phyloP scores from a whole-genome alignment of 2,797 vertebrate species.

The Pteronotus mesoamericanus region DNA sequence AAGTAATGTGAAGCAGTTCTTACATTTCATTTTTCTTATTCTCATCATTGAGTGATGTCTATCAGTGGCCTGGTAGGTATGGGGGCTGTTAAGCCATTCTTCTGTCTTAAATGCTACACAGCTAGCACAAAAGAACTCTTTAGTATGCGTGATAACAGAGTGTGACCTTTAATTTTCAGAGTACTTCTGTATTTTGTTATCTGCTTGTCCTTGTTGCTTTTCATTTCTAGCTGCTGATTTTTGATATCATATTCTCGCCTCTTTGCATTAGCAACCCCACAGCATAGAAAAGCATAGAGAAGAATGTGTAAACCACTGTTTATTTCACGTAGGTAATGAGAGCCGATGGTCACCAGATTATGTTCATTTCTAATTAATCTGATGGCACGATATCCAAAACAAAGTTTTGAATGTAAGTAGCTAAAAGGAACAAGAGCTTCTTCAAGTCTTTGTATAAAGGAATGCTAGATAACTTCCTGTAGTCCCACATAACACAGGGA shows the following conservation, averaged over 20 bases:
- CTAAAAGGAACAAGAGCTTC: neutral
- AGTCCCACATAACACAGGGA: neutral
- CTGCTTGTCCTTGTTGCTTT: constrained; percentile 70
- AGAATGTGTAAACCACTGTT: neutral
- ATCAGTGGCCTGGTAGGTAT: constrained; percentile 55
- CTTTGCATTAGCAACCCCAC: neutral
- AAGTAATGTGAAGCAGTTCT: constrained; percentile 1
- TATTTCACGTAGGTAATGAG: neutral
- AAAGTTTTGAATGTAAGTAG: constrained; percentile 10
- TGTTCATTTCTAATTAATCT: constrained; percentile 69
- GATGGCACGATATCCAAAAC: constrained; percentile 41
- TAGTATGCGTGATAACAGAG: constrained; percentile 60
- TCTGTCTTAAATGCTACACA: constrained; percentile 62
- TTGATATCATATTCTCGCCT: constrained; percentile 47
- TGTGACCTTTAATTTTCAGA: constrained; percentile 78
- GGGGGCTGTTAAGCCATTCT: constrained; percentile 57
- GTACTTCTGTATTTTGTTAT: constrained; percentile 71
- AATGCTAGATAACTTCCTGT: neutral
- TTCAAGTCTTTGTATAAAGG: neutral
- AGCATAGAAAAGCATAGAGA: neutral
- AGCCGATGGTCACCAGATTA: constrained; percentile 32
- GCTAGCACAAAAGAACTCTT: constrained; percentile 64
- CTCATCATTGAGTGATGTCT: constrained; percentile 60
- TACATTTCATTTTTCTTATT: constrained; percentile 62
- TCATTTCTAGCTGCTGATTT: constrained; percentile 69